Percentiles rank a stretch among this genome's conserved stretches.
These are phyloP conservation scores for Tyrophagus putrescentiae DNA, from an alignment of 1,140 invertebrate species.

Conservation along the genomic window DNA sequence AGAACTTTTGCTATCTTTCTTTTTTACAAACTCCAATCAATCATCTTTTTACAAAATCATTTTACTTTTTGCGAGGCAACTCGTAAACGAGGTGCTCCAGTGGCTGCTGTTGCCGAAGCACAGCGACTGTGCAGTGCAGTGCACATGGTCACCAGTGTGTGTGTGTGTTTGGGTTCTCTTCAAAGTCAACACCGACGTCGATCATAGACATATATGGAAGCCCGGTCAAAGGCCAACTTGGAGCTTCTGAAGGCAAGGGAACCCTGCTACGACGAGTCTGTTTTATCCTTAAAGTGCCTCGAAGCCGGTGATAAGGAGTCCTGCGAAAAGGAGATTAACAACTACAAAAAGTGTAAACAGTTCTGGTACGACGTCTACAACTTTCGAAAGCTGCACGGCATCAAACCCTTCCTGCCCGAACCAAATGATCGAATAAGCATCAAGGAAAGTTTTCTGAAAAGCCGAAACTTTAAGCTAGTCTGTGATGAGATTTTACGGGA, in stretches of 20 bases:
- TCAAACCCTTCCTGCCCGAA: conserved; percentile 5
- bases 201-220: not conserved
- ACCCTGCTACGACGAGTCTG: conserved; percentile 15
- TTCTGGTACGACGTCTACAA: conserved; percentile 10
- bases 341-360: conserved; percentile 13
- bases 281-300: conserved; percentile 11
- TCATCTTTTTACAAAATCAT: too few species aligned
- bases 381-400: not conserved
- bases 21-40: too few species aligned
- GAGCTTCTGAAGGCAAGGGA: not conserved
- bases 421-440: conserved; percentile 7
- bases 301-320: conserved; percentile 7
- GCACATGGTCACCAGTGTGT: too few species aligned
- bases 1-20: too few species aligned
- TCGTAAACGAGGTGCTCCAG: too few species aligned
- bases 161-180: too few species aligned
- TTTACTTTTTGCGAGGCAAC: too few species aligned
- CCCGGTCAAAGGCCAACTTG: not conserved
- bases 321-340: conserved; percentile 3
- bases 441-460: not conserved
- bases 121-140: too few species aligned
- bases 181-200: too few species aligned
- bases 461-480: not conserved
- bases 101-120: too few species aligned
- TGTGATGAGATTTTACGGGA: conserved; percentile 13